Evolutionary conservation across 1,140 invertebrate species (phyloP).

Genomic region (Bursaphelenchus mucronatus): DNA sequence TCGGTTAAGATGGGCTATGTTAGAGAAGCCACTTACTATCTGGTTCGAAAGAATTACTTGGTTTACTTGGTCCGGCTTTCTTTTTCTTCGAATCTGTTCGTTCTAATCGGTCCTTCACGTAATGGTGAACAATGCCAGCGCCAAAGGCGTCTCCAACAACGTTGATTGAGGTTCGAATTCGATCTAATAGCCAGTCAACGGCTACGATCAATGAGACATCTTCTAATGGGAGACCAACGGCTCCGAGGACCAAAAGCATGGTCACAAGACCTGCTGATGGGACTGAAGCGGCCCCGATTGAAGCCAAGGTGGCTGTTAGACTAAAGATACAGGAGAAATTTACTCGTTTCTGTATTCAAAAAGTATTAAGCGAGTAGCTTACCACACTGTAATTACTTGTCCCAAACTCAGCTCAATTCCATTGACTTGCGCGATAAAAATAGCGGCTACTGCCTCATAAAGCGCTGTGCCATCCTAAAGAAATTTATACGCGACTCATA

Average conservation of each 20-base stretch:
- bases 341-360: constrained; percentile 9
- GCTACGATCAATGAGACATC: constrained; percentile 85
- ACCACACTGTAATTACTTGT: constrained; percentile 77
- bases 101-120: no score
- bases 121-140: constrained; percentile 76
- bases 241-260: constrained; percentile 92
- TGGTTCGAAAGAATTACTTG: no score
- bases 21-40: no score
- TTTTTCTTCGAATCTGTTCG: no score
- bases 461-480: constrained; percentile 64
- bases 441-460: constrained; percentile 65
- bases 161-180: constrained; percentile 90
- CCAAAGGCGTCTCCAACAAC: constrained; percentile 89
- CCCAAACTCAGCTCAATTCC: constrained; percentile 65
- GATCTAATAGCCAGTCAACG: constrained; percentile 92
- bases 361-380: constrained; percentile 61
- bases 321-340: constrained; percentile 63
- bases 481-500: no score
- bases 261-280: constrained; percentile 86
- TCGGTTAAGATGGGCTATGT: no score
- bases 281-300: constrained; percentile 90
- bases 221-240: constrained; percentile 82
- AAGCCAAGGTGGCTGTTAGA: constrained; percentile 87
- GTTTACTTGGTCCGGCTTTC: no score
- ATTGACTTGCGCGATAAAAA: constrained; percentile 69